Conservation (phyloP, 2,888 invertebrate species). For the Mimas tiliae region DNA sequence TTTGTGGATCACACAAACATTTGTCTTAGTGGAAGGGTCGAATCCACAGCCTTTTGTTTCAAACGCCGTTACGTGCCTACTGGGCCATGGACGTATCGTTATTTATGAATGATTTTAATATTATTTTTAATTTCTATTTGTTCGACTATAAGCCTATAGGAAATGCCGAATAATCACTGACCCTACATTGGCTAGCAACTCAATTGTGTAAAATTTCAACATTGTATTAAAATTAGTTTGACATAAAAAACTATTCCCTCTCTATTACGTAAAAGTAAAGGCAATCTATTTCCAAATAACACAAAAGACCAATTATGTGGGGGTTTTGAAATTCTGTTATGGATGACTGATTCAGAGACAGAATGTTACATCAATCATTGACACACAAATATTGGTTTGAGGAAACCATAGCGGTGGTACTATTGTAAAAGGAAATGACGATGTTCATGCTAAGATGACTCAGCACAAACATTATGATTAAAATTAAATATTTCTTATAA, state of each 20-base stretch:
- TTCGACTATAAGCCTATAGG: too few species aligned
- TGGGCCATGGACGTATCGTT: too few species aligned
- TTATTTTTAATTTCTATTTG: too few species aligned
- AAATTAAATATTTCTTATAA: neutral
- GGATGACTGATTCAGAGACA: neutral
- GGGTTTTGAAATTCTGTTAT: neutral
- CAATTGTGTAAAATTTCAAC: too few species aligned
- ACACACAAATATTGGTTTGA: neutral
- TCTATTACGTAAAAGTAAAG: neutral
- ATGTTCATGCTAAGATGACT: too few species aligned
- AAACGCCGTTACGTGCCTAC: too few species aligned
- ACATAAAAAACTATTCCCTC: neutral
- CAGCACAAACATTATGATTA: neutral
- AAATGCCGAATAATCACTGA: too few species aligned
- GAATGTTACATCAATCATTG: neutral
- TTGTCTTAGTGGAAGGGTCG: too few species aligned
- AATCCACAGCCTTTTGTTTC: too few species aligned
- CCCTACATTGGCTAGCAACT: too few species aligned
- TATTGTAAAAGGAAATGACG: neutral
- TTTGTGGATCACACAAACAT: too few species aligned
- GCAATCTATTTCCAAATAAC: constrained; percentile 1
- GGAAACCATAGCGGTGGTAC: neutral
- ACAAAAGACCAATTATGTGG: neutral
- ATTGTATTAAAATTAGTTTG: neutral
- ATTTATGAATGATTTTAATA: too few species aligned